Base-by-base conservation (phyloP, 2,113 vertebrate species). In the Callochromis pleurospilus region DNA sequence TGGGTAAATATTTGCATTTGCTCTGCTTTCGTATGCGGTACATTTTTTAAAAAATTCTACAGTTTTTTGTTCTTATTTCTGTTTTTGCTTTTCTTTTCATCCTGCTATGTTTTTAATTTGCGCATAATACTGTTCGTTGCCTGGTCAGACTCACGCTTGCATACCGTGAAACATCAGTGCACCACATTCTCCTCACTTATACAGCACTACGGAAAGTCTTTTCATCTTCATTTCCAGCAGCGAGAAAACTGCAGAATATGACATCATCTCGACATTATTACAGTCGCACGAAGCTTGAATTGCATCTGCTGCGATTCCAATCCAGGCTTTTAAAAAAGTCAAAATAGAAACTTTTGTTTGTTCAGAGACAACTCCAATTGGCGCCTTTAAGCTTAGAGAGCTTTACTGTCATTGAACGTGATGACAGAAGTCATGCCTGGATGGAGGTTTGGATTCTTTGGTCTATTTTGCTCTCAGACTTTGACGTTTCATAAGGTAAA, bases 81-180 rank as follows among this genome's bases (percentile, higher is more conserved):
- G 56, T 8, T 12, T 68, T 68, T 65, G 33, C 11, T 68, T 36
- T 11, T 12, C 62, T 70, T 70, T 70, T 70, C 62, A 9, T 70
- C 21, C n/a, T 26, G 38, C 0, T 42, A 0, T 45, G 7, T 10
- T 73, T 45, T 73, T 15, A 73, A 73, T 73, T 24, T 14, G 36
- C 3, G 3, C 38, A 14, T 73, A 0, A 26, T 15, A 6, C 13
- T 1, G 0, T 73, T 73, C 4, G 5, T 3, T 73, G 38, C 13
- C 13, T 73, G 13, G 40, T 73, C 13, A 70, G 36, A 70, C 38
- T 42, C 38, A 45, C 3, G 38, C 21, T 26, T 10, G n/a, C 65
- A 1, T 45, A 15, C 5, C 3, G 38, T 45, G 38, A 24, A 45
- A 6, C 65, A 15, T 24, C 36, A 0, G 38, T 9, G 38, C 65